Percentiles rank a stretch among this genome's conserved stretches.
Conservation (phyloP, 2,113 vertebrate species). For the Ascaphus truei region DNA sequence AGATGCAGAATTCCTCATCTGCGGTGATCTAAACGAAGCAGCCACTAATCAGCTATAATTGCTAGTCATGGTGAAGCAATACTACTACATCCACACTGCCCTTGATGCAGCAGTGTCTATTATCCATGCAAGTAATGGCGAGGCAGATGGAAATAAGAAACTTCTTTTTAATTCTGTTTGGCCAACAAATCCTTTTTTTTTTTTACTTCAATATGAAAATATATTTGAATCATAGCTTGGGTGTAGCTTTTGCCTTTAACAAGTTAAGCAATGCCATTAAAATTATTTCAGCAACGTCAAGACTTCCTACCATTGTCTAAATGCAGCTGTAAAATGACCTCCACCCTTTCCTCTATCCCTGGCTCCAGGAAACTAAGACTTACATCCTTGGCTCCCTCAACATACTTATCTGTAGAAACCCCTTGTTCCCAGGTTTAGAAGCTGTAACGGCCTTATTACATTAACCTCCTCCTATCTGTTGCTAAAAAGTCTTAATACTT, state of each 20-base stretch:
- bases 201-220: slow-evolving; percentile 2
- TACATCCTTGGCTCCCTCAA: slow-evolving; percentile 24
- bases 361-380: slow-evolving; percentile 36
- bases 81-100: slow-evolving; percentile 28
- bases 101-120: slow-evolving; percentile 10
- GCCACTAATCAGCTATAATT: slow-evolving; percentile 34
- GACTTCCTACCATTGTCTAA: slow-evolving; percentile 37
- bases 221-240: slow-evolving; percentile 1
- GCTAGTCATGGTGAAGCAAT: slow-evolving; percentile 24
- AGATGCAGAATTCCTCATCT: slow-evolving; percentile 29
- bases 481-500: background rate
- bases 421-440: background rate
- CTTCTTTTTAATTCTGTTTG: too few species aligned
- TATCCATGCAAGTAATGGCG: slow-evolving; percentile 16
- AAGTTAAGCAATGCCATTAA: slow-evolving; percentile 33
- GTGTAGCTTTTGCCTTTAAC: slow-evolving; percentile 26
- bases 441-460: background rate
- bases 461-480: slow-evolving; percentile 2
- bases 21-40: slow-evolving; percentile 34
- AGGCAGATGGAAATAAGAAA: background rate
- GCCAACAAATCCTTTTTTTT: too few species aligned
- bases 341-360: slow-evolving; percentile 33
- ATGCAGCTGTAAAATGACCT: slow-evolving; percentile 32
- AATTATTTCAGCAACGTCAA: slow-evolving; percentile 35
- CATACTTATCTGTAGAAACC: slow-evolving; percentile 29